Evolutionary conservation across 2,888 invertebrate species (phyloP), one percentile per base, ranked within the genome.

Genomic region (Liposcelis brunnea): DNA sequence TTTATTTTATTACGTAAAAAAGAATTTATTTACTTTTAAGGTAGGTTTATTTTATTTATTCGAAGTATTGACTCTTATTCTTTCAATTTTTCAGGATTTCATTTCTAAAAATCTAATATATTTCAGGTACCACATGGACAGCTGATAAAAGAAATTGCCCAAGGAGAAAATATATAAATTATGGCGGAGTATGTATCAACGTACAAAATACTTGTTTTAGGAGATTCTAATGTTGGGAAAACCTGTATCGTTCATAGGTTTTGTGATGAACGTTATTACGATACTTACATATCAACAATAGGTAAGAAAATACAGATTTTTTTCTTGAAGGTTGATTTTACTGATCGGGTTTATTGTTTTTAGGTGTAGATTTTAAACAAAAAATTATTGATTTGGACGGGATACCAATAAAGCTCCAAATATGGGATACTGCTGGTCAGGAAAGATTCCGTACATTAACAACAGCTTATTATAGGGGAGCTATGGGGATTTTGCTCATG

Each of bases 401-500:
- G 10, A 80, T 80, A 47, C 85, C 84, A 43, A 80, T 86, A 55
- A 86, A 86, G 62, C 67, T 82, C 43, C 82, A 82, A 64, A 81
- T 82, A 61, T 70, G 70, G 89, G 87, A 89, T 60, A 87, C 87
- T 1, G 86, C 87, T 8, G 87, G 87, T 0, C 82, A 83, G 56
- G 71, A 71, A 52, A 56, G 70, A 52, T 83, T 84, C 63, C 70
- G 86, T 33, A 86, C 87, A 7, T 65, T 89, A 51, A 87, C 87
- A 42, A 85, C 85, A 10, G 86, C 86, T 4, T 87, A 89, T 63
- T 89, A 86, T 63, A 70, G 87, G 40, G 89, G 86, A 3, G 86
- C 87, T 11, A 86, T 87, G 87, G 90, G 90, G 44, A 86, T 90
- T 54, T 71, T 89, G 40, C 71, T 90, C 16, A 83, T 90, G 75